phyloP scores from a whole-genome alignment of 2,113 vertebrate species.

The Oenanthe melanoleuca region DNA sequence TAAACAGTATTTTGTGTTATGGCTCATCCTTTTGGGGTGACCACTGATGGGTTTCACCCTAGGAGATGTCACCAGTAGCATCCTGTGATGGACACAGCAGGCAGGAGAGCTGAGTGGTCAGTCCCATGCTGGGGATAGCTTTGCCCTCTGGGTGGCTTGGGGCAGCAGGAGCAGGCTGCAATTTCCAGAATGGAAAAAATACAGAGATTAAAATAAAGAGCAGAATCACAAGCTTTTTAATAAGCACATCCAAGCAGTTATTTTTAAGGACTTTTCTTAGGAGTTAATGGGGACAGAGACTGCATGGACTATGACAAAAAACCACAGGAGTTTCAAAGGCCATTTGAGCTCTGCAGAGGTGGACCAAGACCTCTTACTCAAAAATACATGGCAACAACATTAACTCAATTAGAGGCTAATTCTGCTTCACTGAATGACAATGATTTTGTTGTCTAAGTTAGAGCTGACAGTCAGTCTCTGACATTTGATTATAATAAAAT shows the following conservation, averaged over 20 bases:
- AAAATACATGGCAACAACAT: neutral
- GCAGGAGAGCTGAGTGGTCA: neutral
- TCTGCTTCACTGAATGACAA: neutral
- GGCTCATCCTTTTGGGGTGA: neutral
- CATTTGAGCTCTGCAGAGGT: neutral
- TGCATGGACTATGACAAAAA: neutral
- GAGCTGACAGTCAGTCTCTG: neutral
- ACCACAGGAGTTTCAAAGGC: neutral
- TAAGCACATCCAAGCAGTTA: neutral
- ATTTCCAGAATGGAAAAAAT: neutral
- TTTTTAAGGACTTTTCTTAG: neutral
- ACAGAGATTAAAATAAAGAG: neutral
- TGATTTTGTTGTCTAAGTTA: neutral
- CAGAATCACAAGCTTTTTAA: neutral
- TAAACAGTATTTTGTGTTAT: neutral
- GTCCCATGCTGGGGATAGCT: accelerated
- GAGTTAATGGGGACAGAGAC: neutral
- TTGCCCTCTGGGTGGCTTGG: accelerated
- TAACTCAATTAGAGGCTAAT: neutral
- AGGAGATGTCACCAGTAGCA: neutral
- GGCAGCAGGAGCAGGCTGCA: neutral
- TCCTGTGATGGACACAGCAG: too few species aligned
- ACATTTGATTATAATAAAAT: neutral
- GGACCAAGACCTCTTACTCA: neutral
- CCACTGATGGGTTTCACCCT: neutral